A percentile compares a stretch with the other conserved stretches of the same genome.
phyloP scores from a whole-genome alignment of 92 coral and sea anemone genomes.

The Porites rus region DNA sequence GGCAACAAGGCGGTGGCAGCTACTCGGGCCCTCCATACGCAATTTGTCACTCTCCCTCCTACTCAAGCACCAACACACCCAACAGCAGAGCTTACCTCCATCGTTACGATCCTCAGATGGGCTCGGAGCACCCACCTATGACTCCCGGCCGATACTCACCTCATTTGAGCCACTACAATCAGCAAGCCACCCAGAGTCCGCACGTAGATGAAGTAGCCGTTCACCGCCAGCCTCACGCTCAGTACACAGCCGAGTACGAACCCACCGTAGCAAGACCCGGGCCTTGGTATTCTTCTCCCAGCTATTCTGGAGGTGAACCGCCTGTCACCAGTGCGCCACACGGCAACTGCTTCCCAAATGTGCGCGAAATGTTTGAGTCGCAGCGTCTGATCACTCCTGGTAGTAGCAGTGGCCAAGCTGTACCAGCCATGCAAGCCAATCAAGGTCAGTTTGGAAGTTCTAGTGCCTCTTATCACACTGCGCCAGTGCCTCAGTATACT shows the following conservation, averaged over 20 bases:
- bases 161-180: constrained; percentile 85
- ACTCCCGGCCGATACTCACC: constrained; percentile 77
- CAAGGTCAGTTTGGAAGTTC: constrained; percentile 94
- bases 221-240: constrained; percentile 65
- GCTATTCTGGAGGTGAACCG: constrained; percentile 48
- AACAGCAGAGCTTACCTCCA: constrained; percentile 61
- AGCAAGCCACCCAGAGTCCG: constrained; percentile 56
- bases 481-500: constrained; percentile 52
- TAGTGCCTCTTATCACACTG: constrained; percentile 73
- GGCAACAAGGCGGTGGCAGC: constrained; percentile 62
- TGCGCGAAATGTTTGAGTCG: constrained; percentile 99
- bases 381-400: constrained; percentile 87
- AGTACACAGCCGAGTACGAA: constrained; percentile 78
- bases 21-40: constrained; percentile 74
- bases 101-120: constrained; percentile 70
- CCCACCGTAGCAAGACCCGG: constrained; percentile 52
- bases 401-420: constrained; percentile 49
- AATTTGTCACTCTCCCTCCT: constrained; percentile 66
- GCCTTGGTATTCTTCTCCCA: constrained; percentile 72
- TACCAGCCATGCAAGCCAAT: constrained; percentile 49
- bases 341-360: constrained; percentile 88
- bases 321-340: constrained; percentile 53
- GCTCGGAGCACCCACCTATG: constrained; percentile 37
- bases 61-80: constrained; percentile 65
- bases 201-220: constrained; percentile 61